These are phyloP conservation scores for Furcifer pardalis DNA, from an alignment of 2,797 vertebrate genomes.

Conservation along the genomic window DNA sequence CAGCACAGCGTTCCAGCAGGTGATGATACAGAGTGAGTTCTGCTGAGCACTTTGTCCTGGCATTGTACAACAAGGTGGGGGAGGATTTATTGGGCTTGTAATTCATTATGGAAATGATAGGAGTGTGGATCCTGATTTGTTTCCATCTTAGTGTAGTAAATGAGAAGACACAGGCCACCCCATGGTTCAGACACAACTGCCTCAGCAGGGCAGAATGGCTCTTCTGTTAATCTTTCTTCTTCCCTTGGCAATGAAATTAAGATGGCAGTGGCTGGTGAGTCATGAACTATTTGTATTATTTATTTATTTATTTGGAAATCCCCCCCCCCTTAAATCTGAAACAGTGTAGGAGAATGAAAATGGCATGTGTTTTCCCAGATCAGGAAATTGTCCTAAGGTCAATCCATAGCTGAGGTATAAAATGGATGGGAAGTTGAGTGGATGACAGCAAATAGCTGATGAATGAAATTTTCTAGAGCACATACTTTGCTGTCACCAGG, in stretches of 20 bases:
- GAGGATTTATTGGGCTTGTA: too few species aligned
- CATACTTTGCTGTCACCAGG: neutral
- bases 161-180: neutral
- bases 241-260: neutral
- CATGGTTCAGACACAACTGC: neutral
- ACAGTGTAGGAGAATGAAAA: neutral
- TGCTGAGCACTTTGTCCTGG: too few species aligned
- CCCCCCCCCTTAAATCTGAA: neutral
- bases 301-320: too few species aligned
- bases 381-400: neutral
- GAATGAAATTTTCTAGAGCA: neutral
- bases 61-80: too few species aligned
- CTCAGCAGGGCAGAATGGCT: neutral
- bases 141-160: too few species aligned
- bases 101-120: too few species aligned
- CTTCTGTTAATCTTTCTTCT: neutral
- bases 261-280: neutral
- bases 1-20: too few species aligned
- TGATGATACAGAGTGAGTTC: too few species aligned
- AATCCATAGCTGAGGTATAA: neutral
- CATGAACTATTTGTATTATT: neutral
- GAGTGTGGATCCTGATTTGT: too few species aligned
- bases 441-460: neutral
- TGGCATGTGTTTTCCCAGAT: neutral
- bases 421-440: neutral